phyloP scores from a whole-genome alignment of 2,888 invertebrate species.

The Lasioglossum oenotherae region DNA sequence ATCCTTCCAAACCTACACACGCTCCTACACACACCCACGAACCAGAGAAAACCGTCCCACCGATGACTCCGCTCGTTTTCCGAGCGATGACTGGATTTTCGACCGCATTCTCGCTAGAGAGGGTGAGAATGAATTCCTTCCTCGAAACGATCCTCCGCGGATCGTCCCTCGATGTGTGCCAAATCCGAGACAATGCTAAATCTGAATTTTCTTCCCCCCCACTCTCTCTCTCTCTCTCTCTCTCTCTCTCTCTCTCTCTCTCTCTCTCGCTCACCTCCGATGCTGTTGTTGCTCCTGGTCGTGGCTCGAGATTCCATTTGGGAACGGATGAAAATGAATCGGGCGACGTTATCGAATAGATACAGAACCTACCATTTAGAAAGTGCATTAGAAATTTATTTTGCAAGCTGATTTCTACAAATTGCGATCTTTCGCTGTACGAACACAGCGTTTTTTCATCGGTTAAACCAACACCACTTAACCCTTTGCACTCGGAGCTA shows the following conservation, averaged over 20 bases:
- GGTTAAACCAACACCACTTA: too few relatives aligned
- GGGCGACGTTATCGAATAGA: neutral
- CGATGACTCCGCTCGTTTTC: constrained; percentile 24
- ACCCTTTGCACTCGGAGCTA: too few relatives aligned
- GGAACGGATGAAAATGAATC: neutral
- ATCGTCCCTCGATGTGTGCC: neutral
- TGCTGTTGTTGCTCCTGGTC: neutral
- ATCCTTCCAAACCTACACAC: neutral
- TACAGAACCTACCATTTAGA: neutral
- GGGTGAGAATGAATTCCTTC: neutral
- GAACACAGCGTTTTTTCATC: neutral
- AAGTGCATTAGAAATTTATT: neutral
- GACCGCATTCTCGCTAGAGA: neutral
- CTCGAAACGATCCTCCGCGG: constrained; percentile 3
- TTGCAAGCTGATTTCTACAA: neutral
- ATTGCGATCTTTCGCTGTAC: neutral
- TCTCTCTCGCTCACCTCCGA: neutral
- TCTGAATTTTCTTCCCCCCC: neutral
- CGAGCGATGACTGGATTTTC: constrained; percentile 1
- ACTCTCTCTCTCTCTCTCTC: too few relatives aligned
- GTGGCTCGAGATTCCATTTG: neutral
- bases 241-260: neutral
- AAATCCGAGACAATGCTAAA: constrained; percentile 7
- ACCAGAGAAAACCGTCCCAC: neutral
- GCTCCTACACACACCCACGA: neutral